A percentile compares a stretch with the other conserved stretches of the same genome.
These are phyloP conservation scores for Balaenoptera acutorostrata DNA, from an alignment of 2,113 vertebrate genomes.

Conservation along the genomic window DNA sequence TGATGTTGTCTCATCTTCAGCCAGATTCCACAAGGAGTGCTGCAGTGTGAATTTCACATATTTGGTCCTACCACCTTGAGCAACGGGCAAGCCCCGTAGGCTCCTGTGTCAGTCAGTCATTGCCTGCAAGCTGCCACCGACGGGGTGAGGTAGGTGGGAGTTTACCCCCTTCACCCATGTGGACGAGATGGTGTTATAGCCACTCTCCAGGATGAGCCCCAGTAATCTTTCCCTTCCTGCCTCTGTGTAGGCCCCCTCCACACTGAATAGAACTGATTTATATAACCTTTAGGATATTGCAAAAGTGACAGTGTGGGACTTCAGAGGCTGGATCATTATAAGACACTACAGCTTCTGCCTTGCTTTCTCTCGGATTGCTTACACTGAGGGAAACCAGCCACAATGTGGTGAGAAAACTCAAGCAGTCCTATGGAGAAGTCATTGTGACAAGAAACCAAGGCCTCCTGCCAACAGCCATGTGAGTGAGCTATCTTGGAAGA, in stretches of 20 bases:
- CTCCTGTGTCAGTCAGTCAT: accelerated
- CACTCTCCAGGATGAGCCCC: not conserved
- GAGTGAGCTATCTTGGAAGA: not conserved
- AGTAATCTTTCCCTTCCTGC: not conserved
- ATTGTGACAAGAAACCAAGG: not conserved
- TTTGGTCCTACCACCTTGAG: not conserved
- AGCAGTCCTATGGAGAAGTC: not conserved
- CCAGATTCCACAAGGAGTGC: not conserved
- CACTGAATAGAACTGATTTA: not conserved
- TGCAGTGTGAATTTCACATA: not conserved
- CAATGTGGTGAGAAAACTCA: not conserved
- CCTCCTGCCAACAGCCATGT: not conserved
- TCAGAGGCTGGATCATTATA: not conserved
- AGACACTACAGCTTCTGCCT: not conserved
- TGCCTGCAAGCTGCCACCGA: not conserved
- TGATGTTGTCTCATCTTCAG: not conserved
- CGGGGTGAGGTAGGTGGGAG: accelerated
- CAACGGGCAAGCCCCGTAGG: not conserved
- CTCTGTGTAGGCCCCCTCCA: not conserved
- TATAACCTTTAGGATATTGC: not conserved
- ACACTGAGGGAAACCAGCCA: not conserved
- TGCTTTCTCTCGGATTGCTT: not conserved
- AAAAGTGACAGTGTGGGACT: not conserved
- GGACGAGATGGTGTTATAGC: accelerated
- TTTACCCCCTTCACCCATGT: not conserved